A percentile compares a stretch with the other conserved stretches of the same genome.
These are phyloP conservation scores for Phenganax subtilis DNA, from an alignment of 92 coral and sea anemone genomes.

Conservation along the genomic window DNA sequence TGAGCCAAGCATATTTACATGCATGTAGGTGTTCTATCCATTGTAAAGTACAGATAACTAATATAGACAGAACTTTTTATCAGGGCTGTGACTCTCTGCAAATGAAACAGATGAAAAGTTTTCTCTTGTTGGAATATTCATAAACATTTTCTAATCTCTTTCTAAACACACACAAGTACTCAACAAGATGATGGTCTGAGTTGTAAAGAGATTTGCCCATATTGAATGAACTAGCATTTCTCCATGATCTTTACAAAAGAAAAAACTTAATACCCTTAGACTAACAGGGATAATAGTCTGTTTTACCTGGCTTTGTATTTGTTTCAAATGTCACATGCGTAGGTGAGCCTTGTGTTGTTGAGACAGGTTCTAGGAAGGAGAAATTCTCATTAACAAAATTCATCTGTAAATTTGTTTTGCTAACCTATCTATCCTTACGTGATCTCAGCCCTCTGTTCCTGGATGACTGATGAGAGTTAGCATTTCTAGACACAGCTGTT, in stretches of 20 bases:
- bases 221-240: neutral
- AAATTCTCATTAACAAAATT: neutral
- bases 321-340: slow-evolving; percentile 23
- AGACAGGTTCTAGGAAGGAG: slow-evolving; percentile 12
- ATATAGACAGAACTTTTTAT: too few relatives aligned
- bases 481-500: slow-evolving; percentile 22
- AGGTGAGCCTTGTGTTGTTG: slow-evolving; percentile 12
- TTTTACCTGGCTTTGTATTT: slow-evolving; percentile 29
- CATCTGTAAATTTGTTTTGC: neutral
- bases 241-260: neutral
- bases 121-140: too few relatives aligned
- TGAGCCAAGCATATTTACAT: neutral
- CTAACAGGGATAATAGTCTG: neutral
- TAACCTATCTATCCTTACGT: neutral
- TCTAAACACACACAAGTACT: too few relatives aligned
- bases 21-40: too few relatives aligned
- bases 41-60: too few relatives aligned
- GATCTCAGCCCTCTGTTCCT: slow-evolving; percentile 17
- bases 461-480: slow-evolving; percentile 22
- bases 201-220: too few relatives aligned
- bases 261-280: neutral
- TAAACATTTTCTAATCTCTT: too few relatives aligned
- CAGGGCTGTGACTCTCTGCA: too few relatives aligned
- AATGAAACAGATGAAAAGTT: too few relatives aligned
- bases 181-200: too few relatives aligned